These are phyloP conservation scores for Nannospalax galili DNA, from an alignment of 2,113 vertebrate genomes.

Conservation along the genomic window DNA sequence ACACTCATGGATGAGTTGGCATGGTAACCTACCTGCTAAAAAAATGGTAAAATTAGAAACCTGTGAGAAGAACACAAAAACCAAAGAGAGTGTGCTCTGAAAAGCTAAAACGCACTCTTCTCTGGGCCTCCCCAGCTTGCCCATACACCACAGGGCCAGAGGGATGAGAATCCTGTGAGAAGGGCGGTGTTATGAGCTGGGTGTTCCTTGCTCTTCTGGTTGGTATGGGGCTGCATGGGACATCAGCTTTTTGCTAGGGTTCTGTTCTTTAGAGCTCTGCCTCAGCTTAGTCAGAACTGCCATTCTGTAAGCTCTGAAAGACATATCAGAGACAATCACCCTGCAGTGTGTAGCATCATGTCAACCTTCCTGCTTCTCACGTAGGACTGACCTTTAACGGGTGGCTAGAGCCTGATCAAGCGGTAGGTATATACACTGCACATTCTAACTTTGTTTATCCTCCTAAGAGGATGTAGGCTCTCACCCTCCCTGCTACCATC, in stretches of 20 bases:
- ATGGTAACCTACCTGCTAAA: too few relatives aligned
- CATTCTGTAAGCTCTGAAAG: not conserved
- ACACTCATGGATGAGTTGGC: too few relatives aligned
- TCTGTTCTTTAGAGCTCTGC: not conserved
- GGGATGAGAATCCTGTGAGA: not conserved
- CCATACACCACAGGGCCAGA: accelerated
- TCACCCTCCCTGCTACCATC: not conserved
- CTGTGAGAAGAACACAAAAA: not conserved
- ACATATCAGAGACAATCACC: not conserved
- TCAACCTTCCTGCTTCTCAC: not conserved
- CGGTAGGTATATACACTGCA: too few relatives aligned
- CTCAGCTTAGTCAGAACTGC: not conserved
- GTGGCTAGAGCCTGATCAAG: too few relatives aligned
- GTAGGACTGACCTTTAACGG: not conserved
- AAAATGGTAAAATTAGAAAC: not conserved
- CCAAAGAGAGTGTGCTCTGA: not conserved
- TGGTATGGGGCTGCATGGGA: not conserved
- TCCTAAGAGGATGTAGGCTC: not conserved
- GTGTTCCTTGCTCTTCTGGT: not conserved
- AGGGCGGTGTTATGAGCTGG: not conserved
- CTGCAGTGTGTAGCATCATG: not conserved
- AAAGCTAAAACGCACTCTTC: too few relatives aligned
- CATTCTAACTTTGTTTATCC: not conserved
- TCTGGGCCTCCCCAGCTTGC: not conserved
- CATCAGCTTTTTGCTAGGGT: not conserved